A percentile compares a stretch with the other conserved stretches of the same genome.
Conservation (phyloP, 2,888 invertebrate species). For the Acanthosepion pharaonis region DNA sequence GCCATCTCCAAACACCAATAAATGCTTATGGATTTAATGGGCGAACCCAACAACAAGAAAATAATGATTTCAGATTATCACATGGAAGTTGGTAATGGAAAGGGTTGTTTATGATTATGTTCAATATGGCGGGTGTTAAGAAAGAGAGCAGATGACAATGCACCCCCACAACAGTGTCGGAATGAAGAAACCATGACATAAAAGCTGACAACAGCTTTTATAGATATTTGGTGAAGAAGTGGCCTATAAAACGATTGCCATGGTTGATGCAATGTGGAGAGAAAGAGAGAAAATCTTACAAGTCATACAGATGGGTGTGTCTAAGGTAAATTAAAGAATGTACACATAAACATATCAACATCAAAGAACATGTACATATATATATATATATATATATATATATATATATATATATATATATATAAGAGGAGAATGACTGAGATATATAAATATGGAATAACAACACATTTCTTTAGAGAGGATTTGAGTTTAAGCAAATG, state of each 20-base stretch:
- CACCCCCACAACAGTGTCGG: not conserved
- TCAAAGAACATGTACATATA: no score
- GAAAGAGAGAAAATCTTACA: not conserved
- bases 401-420: no score
- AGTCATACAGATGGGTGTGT: not conserved
- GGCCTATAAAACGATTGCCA: slow-evolving; percentile 20
- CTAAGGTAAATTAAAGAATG: no score
- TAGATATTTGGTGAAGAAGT: not conserved
- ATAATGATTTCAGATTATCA: slow-evolving; percentile 2
- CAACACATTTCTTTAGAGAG: no score
- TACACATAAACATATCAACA: no score
- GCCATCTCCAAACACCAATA: not conserved
- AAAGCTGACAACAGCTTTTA: slow-evolving; percentile 33
- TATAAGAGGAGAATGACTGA: no score
- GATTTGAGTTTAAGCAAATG: no score
- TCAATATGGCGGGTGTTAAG: not conserved
- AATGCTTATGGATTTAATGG: not conserved
- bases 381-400: no score
- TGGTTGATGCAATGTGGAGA: not conserved
- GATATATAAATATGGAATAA: no score
- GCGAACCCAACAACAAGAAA: not conserved
- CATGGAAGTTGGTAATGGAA: not conserved
- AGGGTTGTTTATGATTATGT: not conserved
- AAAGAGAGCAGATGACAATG: not conserved
- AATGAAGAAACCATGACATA: not conserved